Percentiles rank a stretch among this genome's conserved stretches.
Evolutionary conservation across 2,113 vertebrate genomes (phyloP).

Genomic region (Heteronetta atricapilla): DNA sequence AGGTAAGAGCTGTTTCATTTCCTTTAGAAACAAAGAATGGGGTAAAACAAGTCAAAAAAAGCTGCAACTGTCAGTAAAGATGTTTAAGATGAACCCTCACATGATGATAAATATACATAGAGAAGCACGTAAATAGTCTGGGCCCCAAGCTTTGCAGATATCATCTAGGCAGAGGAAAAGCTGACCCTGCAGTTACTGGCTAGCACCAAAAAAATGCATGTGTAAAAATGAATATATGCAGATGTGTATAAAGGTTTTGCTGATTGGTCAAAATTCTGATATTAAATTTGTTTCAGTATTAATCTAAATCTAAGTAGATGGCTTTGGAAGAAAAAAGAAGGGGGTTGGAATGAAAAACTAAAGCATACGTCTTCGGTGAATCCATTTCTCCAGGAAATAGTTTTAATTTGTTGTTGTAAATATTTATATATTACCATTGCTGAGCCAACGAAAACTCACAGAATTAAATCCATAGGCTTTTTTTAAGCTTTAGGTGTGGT

Average conservation of each 20-base stretch:
- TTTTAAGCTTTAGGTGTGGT: neutral
- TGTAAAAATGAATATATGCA: neutral
- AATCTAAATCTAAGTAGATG: neutral
- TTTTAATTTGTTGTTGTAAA: neutral
- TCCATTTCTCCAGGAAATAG: neutral
- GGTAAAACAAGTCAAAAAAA: neutral
- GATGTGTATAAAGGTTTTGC: neutral
- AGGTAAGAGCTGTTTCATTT: neutral
- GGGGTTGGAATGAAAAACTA: neutral
- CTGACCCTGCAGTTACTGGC: neutral
- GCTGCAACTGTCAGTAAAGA: neutral
- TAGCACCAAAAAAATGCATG: neutral
- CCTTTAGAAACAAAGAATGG: neutral
- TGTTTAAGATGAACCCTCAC: neutral
- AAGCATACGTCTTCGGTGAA: neutral
- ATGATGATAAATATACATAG: neutral
- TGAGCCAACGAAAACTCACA: neutral
- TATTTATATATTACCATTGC: neutral
- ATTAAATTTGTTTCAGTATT: neutral
- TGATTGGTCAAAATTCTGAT: neutral
- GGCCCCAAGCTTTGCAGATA: accelerated
- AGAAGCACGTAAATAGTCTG: neutral
- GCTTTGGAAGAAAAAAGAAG: neutral
- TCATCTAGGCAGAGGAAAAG: neutral
- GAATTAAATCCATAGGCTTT: neutral